Conservation (phyloP, 2,888 invertebrate genomes). For the Hoplodrina ambigua region DNA sequence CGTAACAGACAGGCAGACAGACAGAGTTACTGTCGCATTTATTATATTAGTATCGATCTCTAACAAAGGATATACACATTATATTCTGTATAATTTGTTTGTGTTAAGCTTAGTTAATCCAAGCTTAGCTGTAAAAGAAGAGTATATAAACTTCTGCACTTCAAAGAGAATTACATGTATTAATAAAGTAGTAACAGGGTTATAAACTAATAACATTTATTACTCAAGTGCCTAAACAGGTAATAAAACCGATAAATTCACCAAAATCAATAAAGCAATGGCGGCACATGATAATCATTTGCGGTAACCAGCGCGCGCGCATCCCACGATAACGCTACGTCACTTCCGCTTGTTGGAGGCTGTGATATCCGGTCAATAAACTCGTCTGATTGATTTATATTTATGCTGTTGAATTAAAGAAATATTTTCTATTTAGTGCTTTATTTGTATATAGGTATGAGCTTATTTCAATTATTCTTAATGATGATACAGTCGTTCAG, state of each 20-base stretch:
- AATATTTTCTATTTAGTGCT: constrained; percentile 16
- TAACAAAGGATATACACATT: no score
- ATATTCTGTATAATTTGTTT: no score
- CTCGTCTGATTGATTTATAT: constrained; percentile 59
- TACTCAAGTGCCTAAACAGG: constrained; percentile 14
- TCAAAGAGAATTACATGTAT: background rate
- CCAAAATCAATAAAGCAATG: constrained; percentile 46
- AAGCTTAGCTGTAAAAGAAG: background rate
- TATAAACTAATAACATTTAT: constrained; percentile 1
- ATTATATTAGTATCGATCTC: no score
- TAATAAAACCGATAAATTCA: constrained; percentile 33
- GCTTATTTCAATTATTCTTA: constrained; percentile 1
- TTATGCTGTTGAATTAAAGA: constrained; percentile 18
- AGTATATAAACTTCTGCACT: background rate
- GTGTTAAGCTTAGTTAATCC: no score
- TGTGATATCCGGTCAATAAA: constrained; percentile 77
- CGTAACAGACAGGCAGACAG: no score
- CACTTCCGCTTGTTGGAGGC: constrained; percentile 74
- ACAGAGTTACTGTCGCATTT: no score
- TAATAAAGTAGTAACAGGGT: background rate
- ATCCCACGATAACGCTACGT: constrained; percentile 69
- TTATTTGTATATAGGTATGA: background rate
- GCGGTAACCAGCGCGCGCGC: constrained; percentile 64
- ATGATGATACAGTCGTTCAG: background rate
- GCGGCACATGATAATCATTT: constrained; percentile 52